Conservation (phyloP, 2,888 invertebrate genomes). For the Eumacrocentrus americanus region DNA sequence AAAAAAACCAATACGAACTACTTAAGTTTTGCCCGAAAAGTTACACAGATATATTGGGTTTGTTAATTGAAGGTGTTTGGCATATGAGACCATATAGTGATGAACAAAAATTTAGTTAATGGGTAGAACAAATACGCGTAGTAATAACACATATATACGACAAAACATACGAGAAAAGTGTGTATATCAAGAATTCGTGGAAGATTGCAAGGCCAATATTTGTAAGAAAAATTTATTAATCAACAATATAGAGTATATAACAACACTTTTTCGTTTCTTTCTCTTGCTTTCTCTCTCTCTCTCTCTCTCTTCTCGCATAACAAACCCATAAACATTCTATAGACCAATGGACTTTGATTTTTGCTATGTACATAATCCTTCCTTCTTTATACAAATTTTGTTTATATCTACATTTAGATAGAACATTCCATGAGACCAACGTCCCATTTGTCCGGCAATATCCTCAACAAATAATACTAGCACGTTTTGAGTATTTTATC, state of each 20-base stretch:
- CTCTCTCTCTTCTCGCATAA: slow-evolving; percentile 51
- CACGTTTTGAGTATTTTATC: slow-evolving; percentile 28
- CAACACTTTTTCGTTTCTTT: slow-evolving; percentile 49
- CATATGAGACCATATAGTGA: slow-evolving; percentile 25
- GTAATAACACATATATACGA: slow-evolving; percentile 23
- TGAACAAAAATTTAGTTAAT: slow-evolving; percentile 33
- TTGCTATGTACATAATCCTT: slow-evolving; percentile 49
- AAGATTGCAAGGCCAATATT: slow-evolving; percentile 58
- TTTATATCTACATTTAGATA: slow-evolving; percentile 46
- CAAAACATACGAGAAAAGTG: slow-evolving; percentile 19
- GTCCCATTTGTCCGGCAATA: slow-evolving; percentile 52
- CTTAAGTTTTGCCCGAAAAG: neutral
- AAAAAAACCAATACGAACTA: neutral
- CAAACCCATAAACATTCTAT: slow-evolving; percentile 59
- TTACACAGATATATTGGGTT: slow-evolving; percentile 29
- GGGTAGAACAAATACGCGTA: slow-evolving; percentile 32
- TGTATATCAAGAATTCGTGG: slow-evolving; percentile 38
- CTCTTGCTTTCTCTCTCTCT: slow-evolving; percentile 47
- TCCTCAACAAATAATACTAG: slow-evolving; percentile 43
- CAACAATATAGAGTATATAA: slow-evolving; percentile 54
- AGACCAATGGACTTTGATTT: slow-evolving; percentile 39
- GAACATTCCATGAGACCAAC: slow-evolving; percentile 52
- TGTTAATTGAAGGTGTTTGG: slow-evolving; percentile 36
- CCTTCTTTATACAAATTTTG: slow-evolving; percentile 35
- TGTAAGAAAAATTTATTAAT: slow-evolving; percentile 60